Base-by-base conservation (phyloP, 1,140 invertebrate species). In the Halesus radiatus region DNA sequence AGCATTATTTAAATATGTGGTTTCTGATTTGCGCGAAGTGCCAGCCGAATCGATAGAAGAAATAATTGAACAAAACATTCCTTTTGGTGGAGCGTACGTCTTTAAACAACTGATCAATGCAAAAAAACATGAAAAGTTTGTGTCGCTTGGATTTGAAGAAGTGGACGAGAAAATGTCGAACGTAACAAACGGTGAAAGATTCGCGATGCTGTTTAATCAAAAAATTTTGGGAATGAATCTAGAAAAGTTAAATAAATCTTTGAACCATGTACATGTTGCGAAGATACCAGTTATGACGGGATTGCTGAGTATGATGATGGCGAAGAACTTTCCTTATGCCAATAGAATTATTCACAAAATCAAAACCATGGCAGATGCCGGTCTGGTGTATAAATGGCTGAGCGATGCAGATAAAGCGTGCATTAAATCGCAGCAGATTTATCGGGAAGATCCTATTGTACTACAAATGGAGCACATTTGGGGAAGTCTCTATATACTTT, bases 271-370 rank as follows among this genome's bases (percentile, higher is more conserved):
- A 3, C 54, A 75, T 18, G 7, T 75, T 8, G 32, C 18, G 0
- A 56, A 32, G 8, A 20, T 16, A 18, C 54, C 72, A 1, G 16
- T 58, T 3, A 18, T 37, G 1, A 58, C 15, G 23, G 3, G 15
- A 16, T 29, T 56, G 3, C 20, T 54, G 18, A 18, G n/a, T 22
- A 15, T 58, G 15, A 3, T 15, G n/a, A 37, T 75, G 3, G 54
- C 54, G 4, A 75, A 75, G 26, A 75, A 75, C 29, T 75, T 75
- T 75, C 72, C 23, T 10, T 75, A 29, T 29, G 52, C 37, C 5
- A 45, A 75, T 3, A 58, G 26, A 16, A 37, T 75, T 50, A 32
- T 54, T 1, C 16, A 23, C 8, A 37, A 58, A 29, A n/a, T 75
- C 1, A 56, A 29, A n/a, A 0, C 3, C 16, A 3, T 75, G 0